phyloP scores from a whole-genome alignment of 2,888 invertebrate species.

The Tenthredo livida region DNA sequence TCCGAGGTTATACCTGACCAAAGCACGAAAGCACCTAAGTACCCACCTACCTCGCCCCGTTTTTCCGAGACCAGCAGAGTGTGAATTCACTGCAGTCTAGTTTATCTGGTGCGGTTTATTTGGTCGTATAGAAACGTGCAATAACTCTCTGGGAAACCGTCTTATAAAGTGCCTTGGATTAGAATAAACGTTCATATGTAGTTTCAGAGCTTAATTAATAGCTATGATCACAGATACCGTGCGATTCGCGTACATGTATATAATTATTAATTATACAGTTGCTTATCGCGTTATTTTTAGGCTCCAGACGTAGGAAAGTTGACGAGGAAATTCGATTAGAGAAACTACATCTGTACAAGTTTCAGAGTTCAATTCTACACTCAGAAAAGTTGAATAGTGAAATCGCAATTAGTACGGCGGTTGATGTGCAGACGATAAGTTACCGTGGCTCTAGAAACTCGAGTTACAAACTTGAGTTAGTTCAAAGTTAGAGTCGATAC shows the following conservation, averaged over 20 bases:
- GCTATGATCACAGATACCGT: too few relatives aligned
- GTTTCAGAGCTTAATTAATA: constrained; percentile 18
- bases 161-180: constrained; percentile 32
- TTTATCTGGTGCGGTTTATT: constrained; percentile 11
- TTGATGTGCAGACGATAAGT: constrained; percentile 16
- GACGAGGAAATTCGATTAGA: background rate
- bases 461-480: constrained; percentile 35
- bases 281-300: background rate
- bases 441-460: background rate
- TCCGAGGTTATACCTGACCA: constrained; percentile 30
- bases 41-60: constrained; percentile 32
- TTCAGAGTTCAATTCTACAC: background rate
- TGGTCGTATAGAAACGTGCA: constrained; percentile 20
- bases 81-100: constrained; percentile 50
- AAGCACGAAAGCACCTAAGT: constrained; percentile 36
- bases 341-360: background rate
- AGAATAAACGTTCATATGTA: constrained; percentile 20
- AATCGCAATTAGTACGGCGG: constrained; percentile 14
- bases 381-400: background rate
- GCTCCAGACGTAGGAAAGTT: background rate
- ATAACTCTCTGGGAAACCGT: constrained; percentile 13
- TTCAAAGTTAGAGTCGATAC: constrained; percentile 38
- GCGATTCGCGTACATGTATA: background rate
- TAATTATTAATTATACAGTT: background rate
- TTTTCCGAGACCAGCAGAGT: constrained; percentile 36